Evolutionary conservation across 2,797 vertebrate genomes (phyloP).

Genomic region (Brachyalestes nurse): DNA sequence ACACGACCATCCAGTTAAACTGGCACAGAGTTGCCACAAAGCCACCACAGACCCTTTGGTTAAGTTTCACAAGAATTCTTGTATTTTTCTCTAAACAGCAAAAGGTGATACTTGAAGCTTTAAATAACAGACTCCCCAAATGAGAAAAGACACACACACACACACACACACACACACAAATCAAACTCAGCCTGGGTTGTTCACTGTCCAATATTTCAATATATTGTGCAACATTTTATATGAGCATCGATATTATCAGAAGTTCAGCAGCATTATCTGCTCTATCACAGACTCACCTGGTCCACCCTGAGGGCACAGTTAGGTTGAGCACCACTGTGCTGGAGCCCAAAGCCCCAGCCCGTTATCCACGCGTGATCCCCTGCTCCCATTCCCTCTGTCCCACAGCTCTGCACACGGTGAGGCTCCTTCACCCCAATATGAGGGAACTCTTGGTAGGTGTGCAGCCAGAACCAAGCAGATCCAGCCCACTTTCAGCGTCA

Average conservation of each 20-base stretch:
- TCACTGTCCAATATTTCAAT: background rate
- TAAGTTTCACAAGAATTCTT: background rate
- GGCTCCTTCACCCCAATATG: constrained; percentile 20
- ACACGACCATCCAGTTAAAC: background rate
- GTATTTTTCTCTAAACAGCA: background rate
- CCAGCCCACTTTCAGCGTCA: constrained; percentile 76
- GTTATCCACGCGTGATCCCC: constrained; percentile 93
- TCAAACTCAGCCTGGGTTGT: background rate
- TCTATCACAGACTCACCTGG: constrained; percentile 80
- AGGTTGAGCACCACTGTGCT: constrained; percentile 83
- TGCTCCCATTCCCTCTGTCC: constrained; percentile 83
- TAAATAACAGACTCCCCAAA: background rate
- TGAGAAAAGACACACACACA: background rate
- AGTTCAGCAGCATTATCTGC: background rate
- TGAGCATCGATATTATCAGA: background rate
- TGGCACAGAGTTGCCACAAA: background rate
- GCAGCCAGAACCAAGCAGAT: constrained; percentile 57
- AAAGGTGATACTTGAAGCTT: background rate
- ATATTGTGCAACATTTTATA: background rate
- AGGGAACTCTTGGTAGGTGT: constrained; percentile 33
- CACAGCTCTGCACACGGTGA: constrained; percentile 48
- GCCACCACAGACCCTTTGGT: background rate
- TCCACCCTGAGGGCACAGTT: constrained; percentile 84
- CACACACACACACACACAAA: background rate
- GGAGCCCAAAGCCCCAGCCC: constrained; percentile 93